Evolutionary conservation across 2,888 invertebrate species (phyloP).

Genomic region (Acronicta aceris): DNA sequence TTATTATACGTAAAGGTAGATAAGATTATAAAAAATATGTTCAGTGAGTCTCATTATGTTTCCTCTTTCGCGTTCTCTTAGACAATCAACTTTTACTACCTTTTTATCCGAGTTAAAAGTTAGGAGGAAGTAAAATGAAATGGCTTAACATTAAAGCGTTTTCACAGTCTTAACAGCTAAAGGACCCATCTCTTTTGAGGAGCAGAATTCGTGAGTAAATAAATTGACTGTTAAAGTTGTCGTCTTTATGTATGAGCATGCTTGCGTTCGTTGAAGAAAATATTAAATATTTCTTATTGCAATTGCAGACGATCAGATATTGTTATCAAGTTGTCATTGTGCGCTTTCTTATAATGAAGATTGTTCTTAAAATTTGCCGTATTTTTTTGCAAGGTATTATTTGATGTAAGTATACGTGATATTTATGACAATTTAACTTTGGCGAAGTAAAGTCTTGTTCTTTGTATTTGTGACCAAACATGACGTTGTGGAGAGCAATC

Average conservation of each 20-base stretch:
- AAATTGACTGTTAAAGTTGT: conserved; percentile 34
- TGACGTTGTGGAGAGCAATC: conserved; percentile 62
- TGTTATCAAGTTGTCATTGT: too few relatives aligned
- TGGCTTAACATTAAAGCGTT: conserved; percentile 48
- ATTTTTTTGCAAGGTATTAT: neutral
- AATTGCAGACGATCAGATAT: too few relatives aligned
- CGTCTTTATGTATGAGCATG: neutral
- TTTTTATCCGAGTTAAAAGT: conserved; percentile 55
- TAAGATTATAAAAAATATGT: neutral
- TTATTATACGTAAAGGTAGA: neutral
- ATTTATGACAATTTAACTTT: too few relatives aligned
- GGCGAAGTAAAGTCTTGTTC: conserved; percentile 4
- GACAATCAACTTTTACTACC: conserved; percentile 54
- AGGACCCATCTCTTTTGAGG: conserved; percentile 15
- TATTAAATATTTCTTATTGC: too few relatives aligned
- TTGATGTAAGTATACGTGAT: too few relatives aligned
- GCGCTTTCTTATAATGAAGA: neutral
- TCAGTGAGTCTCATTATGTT: conserved; percentile 19
- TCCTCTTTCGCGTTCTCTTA: conserved; percentile 34
- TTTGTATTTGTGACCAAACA: conserved; percentile 59
- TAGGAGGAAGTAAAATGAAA: conserved; percentile 48
- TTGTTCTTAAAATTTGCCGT: neutral
- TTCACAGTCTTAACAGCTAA: conserved; percentile 43
- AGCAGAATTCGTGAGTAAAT: conserved; percentile 30
- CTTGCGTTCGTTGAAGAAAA: neutral